Base-by-base conservation (phyloP, 2,113 vertebrate species). In the Fregetta grallaria region DNA sequence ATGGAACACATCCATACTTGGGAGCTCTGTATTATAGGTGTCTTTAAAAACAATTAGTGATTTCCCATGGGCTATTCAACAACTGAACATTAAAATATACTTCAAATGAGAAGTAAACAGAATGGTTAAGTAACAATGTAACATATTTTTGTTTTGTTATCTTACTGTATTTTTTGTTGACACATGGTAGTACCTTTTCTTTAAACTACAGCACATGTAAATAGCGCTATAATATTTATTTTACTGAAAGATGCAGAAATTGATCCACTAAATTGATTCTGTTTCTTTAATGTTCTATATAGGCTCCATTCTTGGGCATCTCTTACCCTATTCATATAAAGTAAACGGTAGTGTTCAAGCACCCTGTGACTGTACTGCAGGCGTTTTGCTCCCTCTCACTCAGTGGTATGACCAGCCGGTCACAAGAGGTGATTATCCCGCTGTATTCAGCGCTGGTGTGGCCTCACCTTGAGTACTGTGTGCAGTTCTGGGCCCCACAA, bases 361-460 rank as follows among this genome's bases (percentile, higher is more conserved):
- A 23, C 2, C 14, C 47, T 15, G 42, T 36, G 42, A 6, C 49
- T 32, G 50, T 40, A 23, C 75, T 53, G 32, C 2, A n/a, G 36
- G 3, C 0, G 0, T n/a, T 62, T 62, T 52, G 42, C 25, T 67
- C 11, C 32, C 42, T 63, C 17, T 65, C 45, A 15, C 77, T 68
- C 47, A 6, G 13, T 10, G 44, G 17, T 23, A 13, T n/a, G 70
- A 86, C 10, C 11, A 42, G 23, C 23, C 13, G 1, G n/a, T 45
- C 47, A 5, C 6, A 30, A 26, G 36, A 9, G 36, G 42, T 1
- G 19, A 38, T 79, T 27, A 5, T 26, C 53, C 23, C 4, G 0
- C 53, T 18, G 30, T 6, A 5, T 29, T 29, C 59, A 42, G n/a
- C 0, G 0, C 34, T 87, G 70, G 3, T 19, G 55, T 7, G 5